These are phyloP conservation scores for Apodemus speciosus DNA, from an alignment of 2,113 vertebrate species.

Conservation along the genomic window DNA sequence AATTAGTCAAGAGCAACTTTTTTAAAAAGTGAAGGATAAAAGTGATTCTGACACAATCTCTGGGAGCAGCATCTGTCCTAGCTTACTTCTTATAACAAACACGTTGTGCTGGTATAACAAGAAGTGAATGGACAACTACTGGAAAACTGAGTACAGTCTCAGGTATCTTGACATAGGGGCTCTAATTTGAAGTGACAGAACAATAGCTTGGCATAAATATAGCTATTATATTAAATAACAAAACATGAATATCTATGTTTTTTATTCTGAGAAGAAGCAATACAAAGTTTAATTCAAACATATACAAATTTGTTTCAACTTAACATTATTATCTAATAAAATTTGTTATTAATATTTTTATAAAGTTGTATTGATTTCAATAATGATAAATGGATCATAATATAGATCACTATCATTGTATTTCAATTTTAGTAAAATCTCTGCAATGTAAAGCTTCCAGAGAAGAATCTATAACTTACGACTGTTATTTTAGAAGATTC, in stretches of 20 bases:
- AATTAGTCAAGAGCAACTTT: neutral
- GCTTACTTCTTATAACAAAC: neutral
- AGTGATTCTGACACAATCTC: neutral
- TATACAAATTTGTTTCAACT: neutral
- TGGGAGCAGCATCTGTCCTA: neutral
- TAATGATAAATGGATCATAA: neutral
- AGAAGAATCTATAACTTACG: neutral
- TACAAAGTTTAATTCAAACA: neutral
- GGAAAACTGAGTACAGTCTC: neutral
- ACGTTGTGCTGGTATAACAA: neutral
- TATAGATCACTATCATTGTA: neutral
- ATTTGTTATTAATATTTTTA: neutral
- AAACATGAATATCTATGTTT: constrained; percentile 29
- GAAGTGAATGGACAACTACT: constrained; percentile 1
- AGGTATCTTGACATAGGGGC: neutral
- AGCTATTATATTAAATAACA: neutral
- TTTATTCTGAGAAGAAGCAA: constrained; percentile 46
- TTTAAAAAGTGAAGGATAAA: neutral
- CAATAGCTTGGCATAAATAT: neutral
- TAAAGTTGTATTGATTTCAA: neutral
- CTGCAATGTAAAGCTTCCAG: neutral
- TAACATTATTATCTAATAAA: constrained; percentile 10
- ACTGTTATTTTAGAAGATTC: neutral
- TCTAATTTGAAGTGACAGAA: neutral
- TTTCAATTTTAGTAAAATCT: neutral